Evolutionary conservation across 2,113 vertebrate species (phyloP), one percentile per base, ranked within the genome.

Genomic region (Calypte anna): DNA sequence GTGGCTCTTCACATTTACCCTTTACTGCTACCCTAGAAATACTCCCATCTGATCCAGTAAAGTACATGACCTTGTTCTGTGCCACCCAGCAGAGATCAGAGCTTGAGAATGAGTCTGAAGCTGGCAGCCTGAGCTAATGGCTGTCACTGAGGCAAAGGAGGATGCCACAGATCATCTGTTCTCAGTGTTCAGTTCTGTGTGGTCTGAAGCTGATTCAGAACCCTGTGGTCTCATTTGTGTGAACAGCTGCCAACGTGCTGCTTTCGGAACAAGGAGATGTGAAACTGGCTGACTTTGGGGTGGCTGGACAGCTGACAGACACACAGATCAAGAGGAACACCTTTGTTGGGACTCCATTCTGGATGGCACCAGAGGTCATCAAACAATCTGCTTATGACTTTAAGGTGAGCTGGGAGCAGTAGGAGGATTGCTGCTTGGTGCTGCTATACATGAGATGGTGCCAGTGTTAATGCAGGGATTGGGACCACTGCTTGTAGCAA

Each of bases 251-350:
- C 97, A 99, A 99, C 0, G 99, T 99, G 95, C 98, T 99, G 58
- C 98, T 99, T 70, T 99, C 99, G 0, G 99, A 99, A 94, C 99
- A 99, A 96, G 99, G 99, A 2, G 99, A 99, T 3, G 99, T 99
- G 96, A 99, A 99, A 96, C 97, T 99, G 97, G 99, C 99, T 9
- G 99, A 99, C 96, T 99, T 99, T 7, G 99, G 99, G 12, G 99
- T 99, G 96, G 99, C 99, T 0, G 99, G 99, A 25, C 99, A 99
- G 98, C 96, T 99, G 96, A 99, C 99, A 11, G 99, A 99, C 82
- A 99, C 99, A 1, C 99, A 99, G 92, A 99, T 99, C 96, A 99
- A 99, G 97, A 99, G 99, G 94, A 99, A 99, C 97, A 99, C 99
- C 2, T 99, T 99, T 89, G 99, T 99, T 6, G 99, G 99, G 44